Conservation (phyloP, 2,113 vertebrate genomes). For the Danionella cerebrum region DNA sequence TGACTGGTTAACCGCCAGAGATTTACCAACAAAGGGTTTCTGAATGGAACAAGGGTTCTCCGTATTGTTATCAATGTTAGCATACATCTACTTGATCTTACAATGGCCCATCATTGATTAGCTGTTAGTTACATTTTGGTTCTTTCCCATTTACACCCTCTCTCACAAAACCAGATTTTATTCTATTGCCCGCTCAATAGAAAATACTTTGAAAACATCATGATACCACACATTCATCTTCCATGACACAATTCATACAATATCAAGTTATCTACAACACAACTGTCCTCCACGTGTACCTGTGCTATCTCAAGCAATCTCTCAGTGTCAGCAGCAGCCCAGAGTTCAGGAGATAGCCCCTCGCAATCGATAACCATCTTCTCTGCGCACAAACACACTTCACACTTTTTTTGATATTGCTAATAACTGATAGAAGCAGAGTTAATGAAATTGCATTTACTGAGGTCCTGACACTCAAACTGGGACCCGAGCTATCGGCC, state of each 20-base stretch:
- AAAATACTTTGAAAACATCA: conserved; percentile 1
- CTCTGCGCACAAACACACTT: conserved; percentile 7
- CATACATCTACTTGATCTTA: too few species aligned
- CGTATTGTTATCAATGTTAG: too few species aligned
- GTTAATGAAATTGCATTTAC: conserved; percentile 19
- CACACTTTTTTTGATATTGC: conserved; percentile 13
- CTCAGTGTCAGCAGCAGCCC: neutral
- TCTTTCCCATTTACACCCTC: too few species aligned
- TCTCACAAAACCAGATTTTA: neutral
- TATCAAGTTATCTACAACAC: conserved; percentile 1
- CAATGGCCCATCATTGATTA: too few species aligned
- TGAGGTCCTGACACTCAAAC: neutral
- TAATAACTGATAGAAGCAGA: conserved; percentile 10
- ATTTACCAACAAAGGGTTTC: too few species aligned
- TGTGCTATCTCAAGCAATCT: conserved; percentile 5
- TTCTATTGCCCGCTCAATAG: neutral
- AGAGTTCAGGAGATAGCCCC: conserved; percentile 6
- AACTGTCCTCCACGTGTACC: conserved; percentile 1
- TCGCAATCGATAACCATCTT: conserved; percentile 19
- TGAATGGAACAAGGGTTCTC: too few species aligned
- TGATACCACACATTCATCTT: conserved; percentile 2
- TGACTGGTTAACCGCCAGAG: too few species aligned
- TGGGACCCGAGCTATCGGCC: neutral
- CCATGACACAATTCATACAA: neutral
- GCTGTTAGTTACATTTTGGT: too few species aligned